Conservation (phyloP, 2,797 vertebrate genomes). For the Sorex maritimensis region DNA sequence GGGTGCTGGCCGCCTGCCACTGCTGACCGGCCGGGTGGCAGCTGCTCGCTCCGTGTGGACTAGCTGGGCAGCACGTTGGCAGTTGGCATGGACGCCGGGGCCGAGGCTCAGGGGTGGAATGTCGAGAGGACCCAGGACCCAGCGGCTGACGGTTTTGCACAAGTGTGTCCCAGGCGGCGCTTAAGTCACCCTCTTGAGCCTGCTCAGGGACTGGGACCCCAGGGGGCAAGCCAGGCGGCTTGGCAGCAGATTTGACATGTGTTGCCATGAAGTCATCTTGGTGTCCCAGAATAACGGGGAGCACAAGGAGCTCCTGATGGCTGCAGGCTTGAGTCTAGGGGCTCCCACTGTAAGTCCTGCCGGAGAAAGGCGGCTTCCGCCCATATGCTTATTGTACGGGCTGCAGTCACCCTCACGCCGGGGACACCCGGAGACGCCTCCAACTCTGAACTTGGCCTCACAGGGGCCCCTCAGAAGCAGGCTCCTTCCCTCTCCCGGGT, state of each 20-base stretch:
- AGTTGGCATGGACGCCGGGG: slow-evolving; percentile 74
- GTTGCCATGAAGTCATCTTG: slow-evolving; percentile 61
- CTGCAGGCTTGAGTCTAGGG: slow-evolving; percentile 26
- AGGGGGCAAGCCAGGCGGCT: not conserved
- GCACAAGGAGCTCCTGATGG: slow-evolving; percentile 35
- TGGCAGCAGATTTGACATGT: slow-evolving; percentile 70
- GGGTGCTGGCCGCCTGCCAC: slow-evolving; percentile 79
- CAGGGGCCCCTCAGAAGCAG: not conserved
- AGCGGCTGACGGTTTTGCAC: slow-evolving; percentile 72
- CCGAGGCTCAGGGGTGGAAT: slow-evolving; percentile 77
- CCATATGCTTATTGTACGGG: not conserved
- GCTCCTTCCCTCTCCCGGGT: slow-evolving; percentile 45
- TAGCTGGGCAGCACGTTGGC: slow-evolving; percentile 83
- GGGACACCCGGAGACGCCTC: slow-evolving; percentile 69
- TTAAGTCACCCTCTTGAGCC: slow-evolving; percentile 74
- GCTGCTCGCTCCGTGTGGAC: slow-evolving; percentile 76
- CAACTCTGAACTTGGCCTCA: slow-evolving; percentile 81
- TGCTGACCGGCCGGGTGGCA: slow-evolving; percentile 86
- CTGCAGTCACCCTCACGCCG: slow-evolving; percentile 63
- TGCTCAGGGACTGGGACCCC: slow-evolving; percentile 70
- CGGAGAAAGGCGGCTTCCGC: slow-evolving; percentile 40
- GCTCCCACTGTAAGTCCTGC: not conserved
- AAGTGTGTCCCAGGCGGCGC: slow-evolving; percentile 80
- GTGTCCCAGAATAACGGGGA: slow-evolving; percentile 49
- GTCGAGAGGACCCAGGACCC: slow-evolving; percentile 64